Evolutionary conservation across 2,113 vertebrate genomes (phyloP), one percentile per base, ranked within the genome.

Genomic region (Epinephelus cyanopodus): DNA sequence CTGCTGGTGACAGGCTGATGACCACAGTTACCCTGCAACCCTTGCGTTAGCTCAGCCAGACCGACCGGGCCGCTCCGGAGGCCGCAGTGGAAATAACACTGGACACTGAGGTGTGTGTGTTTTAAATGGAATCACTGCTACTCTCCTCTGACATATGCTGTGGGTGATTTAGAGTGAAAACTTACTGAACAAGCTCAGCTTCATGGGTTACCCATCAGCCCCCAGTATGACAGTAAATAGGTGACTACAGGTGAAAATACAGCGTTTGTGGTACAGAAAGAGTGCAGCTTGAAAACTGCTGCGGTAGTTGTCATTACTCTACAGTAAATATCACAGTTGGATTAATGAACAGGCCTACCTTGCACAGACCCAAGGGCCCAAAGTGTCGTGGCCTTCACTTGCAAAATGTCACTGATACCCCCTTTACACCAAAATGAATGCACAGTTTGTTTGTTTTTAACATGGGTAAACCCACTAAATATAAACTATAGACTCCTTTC

Each of bases 1-100:
- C 82, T 88, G 83, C 64, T 81, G 84, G 91, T 88, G 84, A 90
- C 89, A 87, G 84, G 58, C 63, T 88, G 84, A 89, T 86, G 83
- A 92, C 81, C 73, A 75, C 74, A 87, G 85, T 89, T 84, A 79
- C 77, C 79, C 72, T 5, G 77, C 69, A 86, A 82, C 80, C 82
- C 80, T 80, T 60, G 70, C 78, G 85, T 85, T 67, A 61, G 77
- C 73, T 82, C 76, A 72, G 78, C 64, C 45, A 17, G 3, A 18
- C 14, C 2, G 25, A 74, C 37, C 21, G 19, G 23, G 37, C 42
- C 1, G 15, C 39, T 71, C 54, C 11, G 6, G 69, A 77, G 63
- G 79, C 87, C 53, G 0, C 77, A 47, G 57, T 50, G 13, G 75
- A 88, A 82, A 81, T 75, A 82, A 74, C 37, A 54, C 12, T 2